These are phyloP conservation scores for Calidris pygmaea DNA, from an alignment of 2,113 vertebrate species.

Conservation along the genomic window DNA sequence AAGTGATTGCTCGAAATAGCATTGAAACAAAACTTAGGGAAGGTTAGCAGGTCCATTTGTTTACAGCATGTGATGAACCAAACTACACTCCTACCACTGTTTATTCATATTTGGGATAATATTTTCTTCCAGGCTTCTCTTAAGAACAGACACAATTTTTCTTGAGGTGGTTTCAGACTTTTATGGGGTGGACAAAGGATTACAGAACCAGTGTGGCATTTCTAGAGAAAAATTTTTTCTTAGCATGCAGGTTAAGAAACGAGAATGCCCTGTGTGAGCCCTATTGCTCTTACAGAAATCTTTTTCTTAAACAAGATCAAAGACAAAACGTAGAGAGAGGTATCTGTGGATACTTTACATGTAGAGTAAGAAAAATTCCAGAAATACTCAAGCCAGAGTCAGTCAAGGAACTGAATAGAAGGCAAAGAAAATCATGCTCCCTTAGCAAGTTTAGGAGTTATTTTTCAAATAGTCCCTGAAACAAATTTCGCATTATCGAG, in stretches of 20 bases:
- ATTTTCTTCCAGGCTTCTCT: not conserved
- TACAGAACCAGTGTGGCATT: not conserved
- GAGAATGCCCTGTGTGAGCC: not conserved
- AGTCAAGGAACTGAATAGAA: not conserved
- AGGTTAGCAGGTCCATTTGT: not conserved
- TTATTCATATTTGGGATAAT: not conserved
- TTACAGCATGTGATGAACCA: not conserved
- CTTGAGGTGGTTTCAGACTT: not conserved
- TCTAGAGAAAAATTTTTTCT: not conserved
- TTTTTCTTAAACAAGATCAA: not conserved
- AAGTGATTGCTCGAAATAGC: not conserved
- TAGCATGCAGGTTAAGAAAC: not conserved
- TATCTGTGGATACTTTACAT: not conserved
- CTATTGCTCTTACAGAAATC: not conserved
- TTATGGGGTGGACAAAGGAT: not conserved
- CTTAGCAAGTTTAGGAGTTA: not conserved
- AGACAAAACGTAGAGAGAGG: not conserved
- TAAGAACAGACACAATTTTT: not conserved
- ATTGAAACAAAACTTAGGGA: not conserved
- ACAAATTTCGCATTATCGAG: not conserved
- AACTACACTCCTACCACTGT: not conserved
- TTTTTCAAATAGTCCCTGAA: not conserved
- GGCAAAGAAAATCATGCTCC: not conserved
- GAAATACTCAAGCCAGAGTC: not conserved
- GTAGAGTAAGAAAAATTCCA: not conserved